Evolutionary conservation across 2,113 vertebrate species (phyloP).

Genomic region (Sciurus niger): DNA sequence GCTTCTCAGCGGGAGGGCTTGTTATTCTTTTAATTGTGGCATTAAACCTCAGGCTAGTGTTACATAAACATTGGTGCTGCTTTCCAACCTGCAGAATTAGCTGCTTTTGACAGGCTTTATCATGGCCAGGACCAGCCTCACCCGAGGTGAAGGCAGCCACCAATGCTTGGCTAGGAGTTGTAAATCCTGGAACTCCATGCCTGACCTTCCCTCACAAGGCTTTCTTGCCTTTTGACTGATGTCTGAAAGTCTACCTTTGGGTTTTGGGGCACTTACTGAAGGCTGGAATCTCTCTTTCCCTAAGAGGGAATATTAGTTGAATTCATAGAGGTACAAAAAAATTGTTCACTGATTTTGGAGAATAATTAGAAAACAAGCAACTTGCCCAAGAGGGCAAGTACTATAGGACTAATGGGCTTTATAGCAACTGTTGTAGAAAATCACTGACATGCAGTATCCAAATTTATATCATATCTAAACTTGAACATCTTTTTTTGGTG

Average conservation of each 20-base stretch:
- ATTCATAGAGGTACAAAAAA: slow-evolving; percentile 26
- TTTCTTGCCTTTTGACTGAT: slow-evolving; percentile 53
- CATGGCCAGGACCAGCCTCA: not conserved
- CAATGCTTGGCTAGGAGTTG: not conserved
- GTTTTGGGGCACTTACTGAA: slow-evolving; percentile 32
- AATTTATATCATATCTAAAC: slow-evolving; percentile 20
- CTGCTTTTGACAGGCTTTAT: slow-evolving; percentile 66
- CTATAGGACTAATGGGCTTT: not conserved
- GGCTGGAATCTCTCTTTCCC: slow-evolving; percentile 54
- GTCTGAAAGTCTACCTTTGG: slow-evolving; percentile 65
- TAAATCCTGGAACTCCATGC: slow-evolving; percentile 53
- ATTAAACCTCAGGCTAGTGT: slow-evolving; percentile 73
- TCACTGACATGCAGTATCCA: not conserved
- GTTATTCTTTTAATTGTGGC: slow-evolving; percentile 68
- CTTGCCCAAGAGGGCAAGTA: not conserved
- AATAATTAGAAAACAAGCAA: slow-evolving; percentile 41
- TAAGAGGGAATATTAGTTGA: slow-evolving; percentile 47
- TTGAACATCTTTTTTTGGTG: not conserved
- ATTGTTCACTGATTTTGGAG: not conserved
- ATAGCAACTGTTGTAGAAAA: not conserved
- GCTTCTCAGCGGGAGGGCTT: slow-evolving; percentile 69
- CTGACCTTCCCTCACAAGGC: slow-evolving; percentile 14
- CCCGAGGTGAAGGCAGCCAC: slow-evolving; percentile 6
- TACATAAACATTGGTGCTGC: slow-evolving; percentile 64
- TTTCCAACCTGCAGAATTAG: slow-evolving; percentile 60